Conservation (phyloP, 2,113 vertebrate species). For the Embiotoca jacksoni region DNA sequence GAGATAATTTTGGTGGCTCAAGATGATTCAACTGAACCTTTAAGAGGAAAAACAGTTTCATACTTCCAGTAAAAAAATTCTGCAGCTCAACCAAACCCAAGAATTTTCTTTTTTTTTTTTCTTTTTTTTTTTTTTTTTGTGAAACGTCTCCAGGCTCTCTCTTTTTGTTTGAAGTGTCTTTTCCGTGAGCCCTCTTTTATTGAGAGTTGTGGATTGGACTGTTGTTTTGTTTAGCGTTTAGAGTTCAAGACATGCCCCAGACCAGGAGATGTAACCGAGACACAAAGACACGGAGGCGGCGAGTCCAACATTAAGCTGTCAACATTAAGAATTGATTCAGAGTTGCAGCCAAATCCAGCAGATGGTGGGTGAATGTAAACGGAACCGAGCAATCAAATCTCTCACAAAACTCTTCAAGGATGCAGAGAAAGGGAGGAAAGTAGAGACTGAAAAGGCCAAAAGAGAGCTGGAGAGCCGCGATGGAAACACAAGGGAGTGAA, state of each 20-base stretch:
- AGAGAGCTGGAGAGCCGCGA: slow-evolving; percentile 23
- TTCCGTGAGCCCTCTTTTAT: neutral
- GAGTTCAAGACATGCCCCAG: slow-evolving; percentile 38
- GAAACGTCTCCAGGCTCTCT: neutral
- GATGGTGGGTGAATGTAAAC: slow-evolving; percentile 75
- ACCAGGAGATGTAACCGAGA: slow-evolving; percentile 36
- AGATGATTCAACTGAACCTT: neutral
- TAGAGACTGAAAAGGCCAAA: slow-evolving; percentile 22
- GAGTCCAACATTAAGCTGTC: slow-evolving; percentile 56
- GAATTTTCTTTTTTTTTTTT: neutral
- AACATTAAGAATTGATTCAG: slow-evolving; percentile 57
- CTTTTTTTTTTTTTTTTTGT: neutral
- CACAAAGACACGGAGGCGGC: slow-evolving; percentile 19
- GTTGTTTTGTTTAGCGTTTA: slow-evolving; percentile 25
- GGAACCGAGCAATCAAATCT: slow-evolving; percentile 64
- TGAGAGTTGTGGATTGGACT: slow-evolving; percentile 2
- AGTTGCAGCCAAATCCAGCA: slow-evolving; percentile 71
- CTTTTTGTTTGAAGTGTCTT: neutral
- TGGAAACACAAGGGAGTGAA: slow-evolving; percentile 27
- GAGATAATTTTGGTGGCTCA: neutral
- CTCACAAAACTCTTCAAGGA: slow-evolving; percentile 59
- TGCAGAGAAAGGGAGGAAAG: slow-evolving; percentile 27
- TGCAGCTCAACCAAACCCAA: neutral
- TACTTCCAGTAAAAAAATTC: neutral
- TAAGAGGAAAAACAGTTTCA: no score